Percentiles rank a stretch among this genome's conserved stretches.
Conservation (phyloP, 1,140 invertebrate species). For the Lethrus apterus region DNA sequence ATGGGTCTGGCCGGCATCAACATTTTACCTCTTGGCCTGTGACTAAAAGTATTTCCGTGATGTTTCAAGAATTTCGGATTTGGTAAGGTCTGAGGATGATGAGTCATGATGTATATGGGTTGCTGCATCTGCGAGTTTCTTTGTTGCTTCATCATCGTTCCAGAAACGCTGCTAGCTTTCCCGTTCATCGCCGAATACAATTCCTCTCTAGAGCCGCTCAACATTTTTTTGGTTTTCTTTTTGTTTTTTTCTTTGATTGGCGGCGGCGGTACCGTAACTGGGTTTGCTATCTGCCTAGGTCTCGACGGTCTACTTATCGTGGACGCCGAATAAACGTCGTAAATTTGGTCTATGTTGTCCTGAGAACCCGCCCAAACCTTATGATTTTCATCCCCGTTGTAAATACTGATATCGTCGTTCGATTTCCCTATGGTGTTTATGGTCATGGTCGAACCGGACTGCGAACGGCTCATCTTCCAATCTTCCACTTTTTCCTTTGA, state of each 20-base stretch:
- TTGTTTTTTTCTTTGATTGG: constrained; percentile 55
- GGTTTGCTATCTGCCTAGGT: constrained; percentile 70
- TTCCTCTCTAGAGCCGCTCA: constrained; percentile 44
- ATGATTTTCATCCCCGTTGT: constrained; percentile 87
- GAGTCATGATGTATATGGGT: constrained; percentile 40
- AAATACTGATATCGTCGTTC: constrained; percentile 47
- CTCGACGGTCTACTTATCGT: constrained; percentile 68
- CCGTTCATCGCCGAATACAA: constrained; percentile 43
- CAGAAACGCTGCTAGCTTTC: constrained; percentile 37
- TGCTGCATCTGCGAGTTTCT: constrained; percentile 36
- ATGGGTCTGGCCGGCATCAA: constrained; percentile 38
- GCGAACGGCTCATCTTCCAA: constrained; percentile 45
- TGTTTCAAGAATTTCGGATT: constrained; percentile 40
- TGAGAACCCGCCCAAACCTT: constrained; percentile 80
- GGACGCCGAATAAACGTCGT: constrained; percentile 64
- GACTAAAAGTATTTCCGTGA: constrained; percentile 36
- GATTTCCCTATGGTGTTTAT: constrained; percentile 46
- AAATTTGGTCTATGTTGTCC: constrained; percentile 62
- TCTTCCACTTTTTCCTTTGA: constrained; percentile 44
- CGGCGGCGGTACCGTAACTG: constrained; percentile 71
- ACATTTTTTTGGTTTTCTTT: constrained; percentile 33
- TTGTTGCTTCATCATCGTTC: constrained; percentile 34
- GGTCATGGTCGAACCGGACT: constrained; percentile 49
- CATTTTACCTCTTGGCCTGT: constrained; percentile 37
- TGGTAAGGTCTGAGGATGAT: constrained; percentile 35